Evolutionary conservation across 2,888 invertebrate genomes (phyloP).

Genomic region (Pheosia tremula): DNA sequence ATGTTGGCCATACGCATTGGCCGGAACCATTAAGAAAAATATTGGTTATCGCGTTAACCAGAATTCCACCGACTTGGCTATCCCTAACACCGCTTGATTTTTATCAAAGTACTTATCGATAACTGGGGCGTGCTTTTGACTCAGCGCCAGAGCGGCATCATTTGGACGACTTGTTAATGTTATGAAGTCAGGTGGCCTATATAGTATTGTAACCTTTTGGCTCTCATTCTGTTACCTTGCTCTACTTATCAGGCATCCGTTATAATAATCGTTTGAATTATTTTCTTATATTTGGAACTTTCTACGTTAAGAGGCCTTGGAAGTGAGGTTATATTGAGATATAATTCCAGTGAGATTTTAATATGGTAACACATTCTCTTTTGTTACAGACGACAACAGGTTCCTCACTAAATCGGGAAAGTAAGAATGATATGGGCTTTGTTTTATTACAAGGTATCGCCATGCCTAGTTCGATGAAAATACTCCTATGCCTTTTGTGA

Average conservation of each 20-base stretch:
- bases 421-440: too few relatives aligned
- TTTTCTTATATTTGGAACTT: background rate
- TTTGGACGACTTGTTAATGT: background rate
- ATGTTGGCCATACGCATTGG: too few relatives aligned
- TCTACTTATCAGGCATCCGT: background rate
- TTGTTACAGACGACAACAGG: too few relatives aligned
- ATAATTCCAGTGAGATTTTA: too few relatives aligned
- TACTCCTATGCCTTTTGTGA: too few relatives aligned
- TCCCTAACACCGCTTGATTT: background rate
- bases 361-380: too few relatives aligned
- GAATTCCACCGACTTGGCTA: background rate
- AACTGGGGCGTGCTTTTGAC: conserved; percentile 1
- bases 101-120: background rate
- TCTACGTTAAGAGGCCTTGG: background rate
- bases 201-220: background rate
- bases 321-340: too few relatives aligned
- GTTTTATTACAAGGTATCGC: too few relatives aligned
- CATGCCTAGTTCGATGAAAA: too few relatives aligned
- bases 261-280: background rate
- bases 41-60: background rate
- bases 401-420: too few relatives aligned
- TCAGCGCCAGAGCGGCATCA: background rate
- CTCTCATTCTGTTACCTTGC: background rate
- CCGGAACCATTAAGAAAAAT: too few relatives aligned
- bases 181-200: conserved; percentile 3